These are phyloP conservation scores for Onychostruthus taczanowskii DNA, from an alignment of 2,113 vertebrate species.

Conservation along the genomic window DNA sequence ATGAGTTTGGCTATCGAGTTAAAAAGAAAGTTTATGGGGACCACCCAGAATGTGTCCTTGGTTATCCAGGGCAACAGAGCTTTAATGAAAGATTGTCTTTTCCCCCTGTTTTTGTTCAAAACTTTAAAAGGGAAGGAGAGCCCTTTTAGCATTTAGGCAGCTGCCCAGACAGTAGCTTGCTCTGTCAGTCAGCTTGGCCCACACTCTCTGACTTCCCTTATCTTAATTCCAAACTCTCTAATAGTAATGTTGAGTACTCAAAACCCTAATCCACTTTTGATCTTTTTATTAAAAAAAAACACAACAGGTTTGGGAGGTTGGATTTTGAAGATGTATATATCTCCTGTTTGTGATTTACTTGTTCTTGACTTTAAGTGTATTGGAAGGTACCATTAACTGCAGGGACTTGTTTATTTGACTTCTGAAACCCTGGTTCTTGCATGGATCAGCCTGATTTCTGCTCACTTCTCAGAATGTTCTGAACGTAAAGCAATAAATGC, in stretches of 20 bases:
- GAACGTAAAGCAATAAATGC: background rate
- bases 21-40: constrained; percentile 24
- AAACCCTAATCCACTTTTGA: background rate
- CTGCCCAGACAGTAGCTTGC: background rate
- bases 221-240: background rate
- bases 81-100: constrained; percentile 30
- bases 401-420: constrained; percentile 1
- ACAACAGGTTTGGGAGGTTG: background rate
- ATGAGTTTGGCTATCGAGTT: background rate
- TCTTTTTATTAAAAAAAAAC: background rate
- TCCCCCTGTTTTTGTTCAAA: background rate
- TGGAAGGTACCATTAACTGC: background rate
- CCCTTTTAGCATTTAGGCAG: background rate
- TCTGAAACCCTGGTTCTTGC: background rate
- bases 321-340: background rate
- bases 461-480: background rate
- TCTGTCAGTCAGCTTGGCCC: background rate
- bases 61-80: background rate
- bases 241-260: background rate
- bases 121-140: background rate
- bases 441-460: background rate
- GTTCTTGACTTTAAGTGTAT: background rate
- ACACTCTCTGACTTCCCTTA: background rate
- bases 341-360: background rate
- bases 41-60: constrained; percentile 31